Evolutionary conservation across 2,113 vertebrate species (phyloP).

Genomic region (Ursus arctos): DNA sequence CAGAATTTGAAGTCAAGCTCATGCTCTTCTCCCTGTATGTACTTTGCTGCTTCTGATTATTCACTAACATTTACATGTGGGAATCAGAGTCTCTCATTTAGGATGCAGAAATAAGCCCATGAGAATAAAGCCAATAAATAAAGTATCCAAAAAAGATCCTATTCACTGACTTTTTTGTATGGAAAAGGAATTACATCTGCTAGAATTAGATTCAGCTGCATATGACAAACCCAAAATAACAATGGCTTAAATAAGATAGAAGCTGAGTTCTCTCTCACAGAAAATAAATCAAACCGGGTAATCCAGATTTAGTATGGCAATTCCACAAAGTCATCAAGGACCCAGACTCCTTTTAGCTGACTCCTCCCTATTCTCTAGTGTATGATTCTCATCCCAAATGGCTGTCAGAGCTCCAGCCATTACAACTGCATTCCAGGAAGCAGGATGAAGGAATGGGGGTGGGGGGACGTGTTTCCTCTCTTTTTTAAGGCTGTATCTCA

Average conservation of each 20-base stretch:
- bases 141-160: not conserved
- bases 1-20: not conserved
- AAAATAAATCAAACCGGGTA: not conserved
- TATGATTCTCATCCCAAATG: not conserved
- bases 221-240: slow-evolving; percentile 29
- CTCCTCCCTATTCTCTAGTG: not conserved
- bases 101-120: not conserved
- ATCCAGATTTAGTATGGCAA: not conserved
- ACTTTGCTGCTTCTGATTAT: not conserved
- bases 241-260: not conserved
- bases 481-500: not conserved
- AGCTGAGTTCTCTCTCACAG: not conserved
- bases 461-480: not conserved
- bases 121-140: not conserved
- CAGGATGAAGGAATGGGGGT: not conserved
- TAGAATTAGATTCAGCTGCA: slow-evolving; percentile 38
- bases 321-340: slow-evolving; percentile 20
- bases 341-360: not conserved
- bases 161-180: not conserved
- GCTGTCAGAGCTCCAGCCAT: not conserved
- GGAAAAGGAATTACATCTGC: not conserved
- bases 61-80: slow-evolving; percentile 22
- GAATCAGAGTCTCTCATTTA: slow-evolving; percentile 1
- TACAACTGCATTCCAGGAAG: not conserved
- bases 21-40: not conserved